Evolutionary conservation across 37 sponge, comb jelly and placozoan genomes (phyloP).

Genomic region (Petrosia ficiformis): DNA sequence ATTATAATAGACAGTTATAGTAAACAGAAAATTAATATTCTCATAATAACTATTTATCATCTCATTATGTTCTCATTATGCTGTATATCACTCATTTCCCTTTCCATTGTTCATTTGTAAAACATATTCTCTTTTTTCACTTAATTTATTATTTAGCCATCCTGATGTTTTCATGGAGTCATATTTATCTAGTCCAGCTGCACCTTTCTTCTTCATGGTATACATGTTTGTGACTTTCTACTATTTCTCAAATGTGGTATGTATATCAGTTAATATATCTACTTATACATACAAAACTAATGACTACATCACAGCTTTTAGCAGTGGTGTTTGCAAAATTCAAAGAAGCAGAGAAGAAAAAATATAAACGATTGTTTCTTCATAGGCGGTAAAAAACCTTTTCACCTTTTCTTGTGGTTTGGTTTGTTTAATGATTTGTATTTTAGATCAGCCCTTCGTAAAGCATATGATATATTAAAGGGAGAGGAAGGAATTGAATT

Average conservation of each 20-base stretch:
- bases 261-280: too few species aligned
- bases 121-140: not conserved
- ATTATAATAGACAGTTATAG: too few species aligned
- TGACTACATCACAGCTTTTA: constrained; percentile 65
- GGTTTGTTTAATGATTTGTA: not conserved
- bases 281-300: too few species aligned
- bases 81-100: too few species aligned
- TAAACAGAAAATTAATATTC: too few species aligned
- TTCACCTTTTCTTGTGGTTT: not conserved
- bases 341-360: constrained; percentile 46
- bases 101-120: too few species aligned
- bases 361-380: constrained; percentile 60
- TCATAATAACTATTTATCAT: too few species aligned
- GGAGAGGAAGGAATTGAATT: constrained; percentile 16
- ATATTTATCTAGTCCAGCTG: constrained; percentile 17
- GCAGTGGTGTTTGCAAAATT: constrained; percentile 79
- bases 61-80: too few species aligned
- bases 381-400: constrained; percentile 50
- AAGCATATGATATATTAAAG: constrained; percentile 38
- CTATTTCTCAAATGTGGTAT: constrained; percentile 64
- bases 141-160: constrained; percentile 18
- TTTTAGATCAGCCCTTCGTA: constrained; percentile 49
- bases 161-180: constrained; percentile 89
- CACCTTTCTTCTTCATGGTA: constrained; percentile 75
- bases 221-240: constrained; percentile 69